A percentile compares a stretch with the other conserved stretches of the same genome.
Conservation (phyloP, 2,113 vertebrate genomes). For the Daboia siamensis region DNA sequence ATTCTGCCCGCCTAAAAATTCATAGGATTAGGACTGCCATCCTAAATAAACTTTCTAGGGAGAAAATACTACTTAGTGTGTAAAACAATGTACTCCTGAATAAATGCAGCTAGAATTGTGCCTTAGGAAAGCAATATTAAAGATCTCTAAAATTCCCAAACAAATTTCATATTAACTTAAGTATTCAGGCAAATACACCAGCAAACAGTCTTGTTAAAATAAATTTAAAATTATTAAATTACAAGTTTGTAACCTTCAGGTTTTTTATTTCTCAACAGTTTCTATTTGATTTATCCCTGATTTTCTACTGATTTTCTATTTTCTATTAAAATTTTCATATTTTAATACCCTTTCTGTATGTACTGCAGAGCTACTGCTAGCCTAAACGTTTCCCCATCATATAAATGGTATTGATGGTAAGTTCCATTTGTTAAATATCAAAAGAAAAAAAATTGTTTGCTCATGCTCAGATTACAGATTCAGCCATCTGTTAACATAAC, state of each 20-base stretch:
- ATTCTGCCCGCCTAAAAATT: neutral
- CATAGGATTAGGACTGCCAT: neutral
- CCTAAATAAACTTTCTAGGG: neutral
- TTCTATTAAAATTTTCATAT: neutral
- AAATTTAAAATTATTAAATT: neutral
- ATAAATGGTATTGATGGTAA: slow-evolving; percentile 9
- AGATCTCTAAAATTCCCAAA: neutral
- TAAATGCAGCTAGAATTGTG: neutral
- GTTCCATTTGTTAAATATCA: neutral
- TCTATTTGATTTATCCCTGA: neutral
- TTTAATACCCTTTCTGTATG: neutral
- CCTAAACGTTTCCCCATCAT: slow-evolving; percentile 23
- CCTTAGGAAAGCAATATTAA: slow-evolving; percentile 10
- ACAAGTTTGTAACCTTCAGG: neutral
- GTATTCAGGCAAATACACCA: slow-evolving; percentile 10
- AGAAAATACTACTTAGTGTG: neutral
- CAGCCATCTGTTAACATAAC: neutral
- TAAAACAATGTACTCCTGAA: neutral
- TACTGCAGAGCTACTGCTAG: slow-evolving; percentile 21
- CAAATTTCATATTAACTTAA: neutral
- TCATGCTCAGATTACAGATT: slow-evolving; percentile 4
- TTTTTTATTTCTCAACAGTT: neutral
- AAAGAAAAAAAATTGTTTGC: neutral
- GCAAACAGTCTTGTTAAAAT: neutral
- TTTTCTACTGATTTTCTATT: neutral